Evolutionary conservation across 2,113 vertebrate species (phyloP).

Genomic region (Lophochroa leadbeateri): DNA sequence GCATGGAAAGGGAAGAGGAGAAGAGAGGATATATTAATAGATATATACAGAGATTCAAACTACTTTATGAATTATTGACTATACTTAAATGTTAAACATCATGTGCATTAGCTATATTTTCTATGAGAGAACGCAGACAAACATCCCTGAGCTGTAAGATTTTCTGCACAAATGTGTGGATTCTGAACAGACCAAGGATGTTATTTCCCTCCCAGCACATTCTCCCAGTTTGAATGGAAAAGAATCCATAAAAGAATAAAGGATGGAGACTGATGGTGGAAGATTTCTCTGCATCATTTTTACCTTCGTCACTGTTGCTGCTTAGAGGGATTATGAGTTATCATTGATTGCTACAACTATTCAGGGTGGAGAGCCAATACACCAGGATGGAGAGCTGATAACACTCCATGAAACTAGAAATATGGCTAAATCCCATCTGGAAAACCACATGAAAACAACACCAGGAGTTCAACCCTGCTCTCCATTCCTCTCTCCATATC

Average conservation of each 20-base stretch:
- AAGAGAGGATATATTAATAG: neutral
- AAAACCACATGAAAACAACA: neutral
- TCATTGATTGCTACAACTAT: neutral
- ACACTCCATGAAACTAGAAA: neutral
- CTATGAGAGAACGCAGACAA: neutral
- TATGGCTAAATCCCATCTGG: neutral
- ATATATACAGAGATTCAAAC: neutral
- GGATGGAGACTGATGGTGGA: accelerated
- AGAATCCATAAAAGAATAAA: accelerated
- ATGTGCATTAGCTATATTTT: neutral
- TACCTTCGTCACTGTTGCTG: neutral
- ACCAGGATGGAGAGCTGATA: neutral
- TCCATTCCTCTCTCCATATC: neutral
- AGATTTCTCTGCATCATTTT: neutral
- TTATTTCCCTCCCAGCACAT: neutral
- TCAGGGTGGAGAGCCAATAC: neutral
- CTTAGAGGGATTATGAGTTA: neutral
- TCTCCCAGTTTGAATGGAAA: neutral
- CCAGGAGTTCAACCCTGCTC: neutral
- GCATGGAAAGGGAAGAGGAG: neutral
- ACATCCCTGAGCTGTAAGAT: neutral
- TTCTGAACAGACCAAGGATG: neutral
- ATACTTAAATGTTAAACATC: neutral
- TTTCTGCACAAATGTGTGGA: neutral
- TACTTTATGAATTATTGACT: neutral